A percentile compares a stretch with the other conserved stretches of the same genome.
Evolutionary conservation across 2,797 vertebrate genomes (phyloP).

Genomic region (Discoglossus pictus): DNA sequence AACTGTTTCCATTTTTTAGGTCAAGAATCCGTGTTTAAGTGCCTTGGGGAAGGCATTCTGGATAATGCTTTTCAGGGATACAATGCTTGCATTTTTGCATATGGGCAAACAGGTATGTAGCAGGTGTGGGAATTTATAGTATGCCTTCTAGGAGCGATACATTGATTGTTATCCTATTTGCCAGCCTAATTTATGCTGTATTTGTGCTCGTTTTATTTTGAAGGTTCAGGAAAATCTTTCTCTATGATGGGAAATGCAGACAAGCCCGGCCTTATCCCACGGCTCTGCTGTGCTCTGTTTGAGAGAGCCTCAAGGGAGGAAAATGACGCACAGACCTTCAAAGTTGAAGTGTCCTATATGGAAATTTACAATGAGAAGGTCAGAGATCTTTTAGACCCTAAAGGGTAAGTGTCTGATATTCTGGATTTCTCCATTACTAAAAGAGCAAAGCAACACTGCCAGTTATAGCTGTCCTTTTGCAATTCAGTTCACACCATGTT

Average conservation of each 20-base stretch:
- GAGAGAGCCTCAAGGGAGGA: conserved; percentile 86
- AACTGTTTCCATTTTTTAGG: conserved; percentile 68
- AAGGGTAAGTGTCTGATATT: conserved; percentile 81
- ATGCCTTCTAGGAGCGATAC: conserved; percentile 42
- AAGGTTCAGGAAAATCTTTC: conserved; percentile 98
- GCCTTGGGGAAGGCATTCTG: conserved; percentile 98
- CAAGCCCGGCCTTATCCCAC: conserved; percentile 93
- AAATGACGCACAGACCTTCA: conserved; percentile 87
- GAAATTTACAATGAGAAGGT: conserved; percentile 99
- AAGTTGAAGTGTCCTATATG: conserved; percentile 97
- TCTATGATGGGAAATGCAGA: conserved; percentile 98
- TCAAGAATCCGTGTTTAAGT: conserved; percentile 98
- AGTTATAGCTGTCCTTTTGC: too few species aligned
- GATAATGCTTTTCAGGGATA: conserved; percentile 99
- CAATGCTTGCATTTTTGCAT: conserved; percentile 98
- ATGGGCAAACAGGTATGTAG: conserved; percentile 95
- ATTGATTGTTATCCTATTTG: too few species aligned
- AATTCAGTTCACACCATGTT: too few species aligned
- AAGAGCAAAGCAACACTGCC: not conserved
- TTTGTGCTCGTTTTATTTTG: conserved; percentile 35
- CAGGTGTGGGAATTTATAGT: conserved; percentile 5
- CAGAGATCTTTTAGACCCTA: conserved; percentile 94
- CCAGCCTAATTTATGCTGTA: not conserved
- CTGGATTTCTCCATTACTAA: conserved; percentile 30
- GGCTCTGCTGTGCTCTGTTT: conserved; percentile 94